Conservation (phyloP, 1,140 invertebrate genomes). For the Drosophila melanica region DNA sequence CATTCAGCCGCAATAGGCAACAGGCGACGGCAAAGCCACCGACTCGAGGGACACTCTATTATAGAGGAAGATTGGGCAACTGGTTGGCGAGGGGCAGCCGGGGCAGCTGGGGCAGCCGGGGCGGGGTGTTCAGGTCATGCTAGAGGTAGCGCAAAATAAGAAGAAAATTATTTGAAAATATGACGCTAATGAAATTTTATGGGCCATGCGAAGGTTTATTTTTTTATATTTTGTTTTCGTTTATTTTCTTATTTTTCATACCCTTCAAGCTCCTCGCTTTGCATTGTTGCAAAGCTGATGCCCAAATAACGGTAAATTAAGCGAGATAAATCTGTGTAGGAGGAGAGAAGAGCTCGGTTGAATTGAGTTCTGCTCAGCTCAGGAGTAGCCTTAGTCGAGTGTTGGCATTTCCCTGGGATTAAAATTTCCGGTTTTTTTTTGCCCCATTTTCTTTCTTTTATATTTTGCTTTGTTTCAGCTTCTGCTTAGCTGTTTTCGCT, state of each 20-base stretch:
- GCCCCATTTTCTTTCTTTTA: background rate
- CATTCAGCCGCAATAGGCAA: constrained; percentile 72
- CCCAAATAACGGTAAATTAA: constrained; percentile 80
- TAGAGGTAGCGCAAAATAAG: constrained; percentile 49
- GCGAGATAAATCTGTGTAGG: constrained; percentile 78
- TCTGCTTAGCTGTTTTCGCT: constrained; percentile 17
- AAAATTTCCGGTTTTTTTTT: constrained; percentile 56
- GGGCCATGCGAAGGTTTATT: constrained; percentile 81
- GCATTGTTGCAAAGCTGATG: constrained; percentile 77
- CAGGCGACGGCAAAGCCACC: constrained; percentile 13
- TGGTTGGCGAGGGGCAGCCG: constrained; percentile 12
- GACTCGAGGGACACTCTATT: constrained; percentile 56
- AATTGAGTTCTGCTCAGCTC: constrained; percentile 1
- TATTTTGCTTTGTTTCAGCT: constrained; percentile 20
- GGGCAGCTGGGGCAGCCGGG: too few relatives aligned
- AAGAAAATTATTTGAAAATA: constrained; percentile 83
- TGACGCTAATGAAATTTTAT: constrained; percentile 82
- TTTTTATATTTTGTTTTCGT: constrained; percentile 73
- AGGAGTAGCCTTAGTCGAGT: constrained; percentile 32
- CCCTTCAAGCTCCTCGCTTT: constrained; percentile 13
- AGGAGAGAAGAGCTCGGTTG: constrained; percentile 9
- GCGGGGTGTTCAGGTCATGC: constrained; percentile 37
- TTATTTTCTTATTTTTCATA: constrained; percentile 15
- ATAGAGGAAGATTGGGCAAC: constrained; percentile 35
- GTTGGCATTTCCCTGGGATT: constrained; percentile 68